Conservation (phyloP, 2,888 invertebrate species). For the Pollenia angustigena region DNA sequence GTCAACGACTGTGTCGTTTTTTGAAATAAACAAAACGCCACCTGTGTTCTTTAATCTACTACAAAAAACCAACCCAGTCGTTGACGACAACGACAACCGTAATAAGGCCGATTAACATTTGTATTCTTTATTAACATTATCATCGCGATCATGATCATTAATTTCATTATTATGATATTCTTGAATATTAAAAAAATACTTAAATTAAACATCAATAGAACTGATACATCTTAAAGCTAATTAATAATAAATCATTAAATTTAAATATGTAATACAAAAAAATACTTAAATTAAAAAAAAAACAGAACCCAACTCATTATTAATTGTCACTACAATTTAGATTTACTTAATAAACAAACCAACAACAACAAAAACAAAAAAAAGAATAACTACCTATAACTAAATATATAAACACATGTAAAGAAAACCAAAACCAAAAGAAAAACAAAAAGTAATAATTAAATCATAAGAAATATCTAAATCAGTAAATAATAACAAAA, state of each 20-base stretch:
- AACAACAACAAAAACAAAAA: conserved; percentile 31
- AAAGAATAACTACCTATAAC: conserved; percentile 44
- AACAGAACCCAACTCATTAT: conserved; percentile 71
- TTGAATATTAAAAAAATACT: conserved; percentile 47
- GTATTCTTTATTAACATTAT: not conserved
- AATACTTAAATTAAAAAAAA: conserved; percentile 45
- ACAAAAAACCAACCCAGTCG: no score
- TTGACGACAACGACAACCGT: no score
- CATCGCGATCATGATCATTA: conserved; percentile 8
- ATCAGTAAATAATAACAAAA: conserved; percentile 47
- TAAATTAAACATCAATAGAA: conserved; percentile 73
- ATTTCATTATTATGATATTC: conserved; percentile 49
- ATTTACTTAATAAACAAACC: conserved; percentile 49
- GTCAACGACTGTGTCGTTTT: no score
- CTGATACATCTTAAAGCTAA: conserved; percentile 72
- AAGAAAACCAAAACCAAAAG: conserved; percentile 67
- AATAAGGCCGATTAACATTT: no score
- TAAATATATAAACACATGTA: conserved; percentile 67
- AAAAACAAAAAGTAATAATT: conserved; percentile 56
- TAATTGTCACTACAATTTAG: conserved; percentile 69
- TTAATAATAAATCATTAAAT: conserved; percentile 58
- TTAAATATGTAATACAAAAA: conserved; percentile 22
- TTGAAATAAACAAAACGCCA: no score
- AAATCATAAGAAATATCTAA: conserved; percentile 62
- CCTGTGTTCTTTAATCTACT: no score